Conservation (phyloP, 2,797 vertebrate genomes). For the Chanos chanos region DNA sequence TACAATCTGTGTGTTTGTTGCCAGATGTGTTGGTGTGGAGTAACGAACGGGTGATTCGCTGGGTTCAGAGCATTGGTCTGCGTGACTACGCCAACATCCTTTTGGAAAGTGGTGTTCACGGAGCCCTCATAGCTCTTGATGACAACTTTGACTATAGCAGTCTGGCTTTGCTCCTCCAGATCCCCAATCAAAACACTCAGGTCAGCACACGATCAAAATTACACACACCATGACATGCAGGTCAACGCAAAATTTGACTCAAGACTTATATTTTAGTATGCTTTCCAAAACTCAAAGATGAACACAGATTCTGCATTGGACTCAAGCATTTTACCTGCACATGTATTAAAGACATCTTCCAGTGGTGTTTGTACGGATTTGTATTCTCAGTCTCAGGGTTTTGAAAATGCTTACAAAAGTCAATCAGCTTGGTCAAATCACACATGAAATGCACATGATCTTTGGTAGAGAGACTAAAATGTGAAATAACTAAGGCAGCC, state of each 20-base stretch:
- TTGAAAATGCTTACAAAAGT: too few relatives aligned
- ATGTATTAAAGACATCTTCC: too few relatives aligned
- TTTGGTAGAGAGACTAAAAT: too few relatives aligned
- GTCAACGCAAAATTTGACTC: conserved; percentile 52
- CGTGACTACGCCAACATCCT: conserved; percentile 95
- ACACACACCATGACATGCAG: conserved; percentile 73
- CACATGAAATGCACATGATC: too few relatives aligned
- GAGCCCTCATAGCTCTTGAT: conserved; percentile 90
- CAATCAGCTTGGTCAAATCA: too few relatives aligned
- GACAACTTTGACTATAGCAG: conserved; percentile 98
- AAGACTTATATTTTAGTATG: too few relatives aligned
- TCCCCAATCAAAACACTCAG: conserved; percentile 97
- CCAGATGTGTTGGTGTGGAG: conserved; percentile 96
- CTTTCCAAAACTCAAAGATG: background rate
- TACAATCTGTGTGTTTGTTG: background rate
- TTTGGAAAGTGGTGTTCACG: conserved; percentile 95
- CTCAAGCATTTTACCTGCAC: too few relatives aligned
- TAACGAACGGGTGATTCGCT: conserved; percentile 94
- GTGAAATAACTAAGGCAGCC: too few relatives aligned
- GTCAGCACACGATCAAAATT: conserved; percentile 53
- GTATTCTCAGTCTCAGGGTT: too few relatives aligned
- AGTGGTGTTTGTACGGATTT: too few relatives aligned
- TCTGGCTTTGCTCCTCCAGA: conserved; percentile 93
- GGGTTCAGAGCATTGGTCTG: conserved; percentile 96
- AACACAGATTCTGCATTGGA: too few relatives aligned